These are phyloP conservation scores for Catostomus latipinnis DNA, from an alignment of 2,797 vertebrate species.

Conservation along the genomic window DNA sequence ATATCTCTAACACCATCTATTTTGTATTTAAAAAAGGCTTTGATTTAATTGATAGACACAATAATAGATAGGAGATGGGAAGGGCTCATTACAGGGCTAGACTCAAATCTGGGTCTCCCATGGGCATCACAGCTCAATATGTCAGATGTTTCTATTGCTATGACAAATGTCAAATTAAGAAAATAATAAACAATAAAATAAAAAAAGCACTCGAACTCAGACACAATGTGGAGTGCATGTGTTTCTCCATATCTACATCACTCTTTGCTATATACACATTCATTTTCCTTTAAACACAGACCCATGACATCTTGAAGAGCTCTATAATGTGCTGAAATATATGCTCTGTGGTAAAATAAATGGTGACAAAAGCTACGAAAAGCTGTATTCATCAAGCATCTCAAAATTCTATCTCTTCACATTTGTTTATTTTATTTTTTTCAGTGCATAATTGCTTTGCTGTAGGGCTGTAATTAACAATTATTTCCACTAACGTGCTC, in stretches of 20 bases:
- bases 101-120: too few relatives aligned
- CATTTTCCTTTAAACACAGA: background rate
- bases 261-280: background rate
- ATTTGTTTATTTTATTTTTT: too few relatives aligned
- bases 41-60: too few relatives aligned
- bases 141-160: background rate
- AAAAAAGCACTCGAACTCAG: background rate
- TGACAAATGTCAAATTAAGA: too few relatives aligned
- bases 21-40: too few relatives aligned
- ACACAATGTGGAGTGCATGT: background rate
- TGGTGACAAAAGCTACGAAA: background rate
- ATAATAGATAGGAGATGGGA: too few relatives aligned
- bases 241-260: background rate
- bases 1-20: background rate
- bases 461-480: slow-evolving; percentile 17
- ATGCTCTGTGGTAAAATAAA: background rate
- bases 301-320: background rate
- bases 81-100: too few relatives aligned
- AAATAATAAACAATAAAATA: too few relatives aligned
- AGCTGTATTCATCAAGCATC: background rate
- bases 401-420: background rate
- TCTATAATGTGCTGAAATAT: background rate
- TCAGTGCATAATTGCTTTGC: background rate
- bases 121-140: background rate
- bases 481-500: slow-evolving; percentile 17